Percentiles rank a stretch among this genome's conserved stretches.
These are phyloP conservation scores for Lasius fuliginosus DNA, from an alignment of 2,888 invertebrate species.

Conservation along the genomic window DNA sequence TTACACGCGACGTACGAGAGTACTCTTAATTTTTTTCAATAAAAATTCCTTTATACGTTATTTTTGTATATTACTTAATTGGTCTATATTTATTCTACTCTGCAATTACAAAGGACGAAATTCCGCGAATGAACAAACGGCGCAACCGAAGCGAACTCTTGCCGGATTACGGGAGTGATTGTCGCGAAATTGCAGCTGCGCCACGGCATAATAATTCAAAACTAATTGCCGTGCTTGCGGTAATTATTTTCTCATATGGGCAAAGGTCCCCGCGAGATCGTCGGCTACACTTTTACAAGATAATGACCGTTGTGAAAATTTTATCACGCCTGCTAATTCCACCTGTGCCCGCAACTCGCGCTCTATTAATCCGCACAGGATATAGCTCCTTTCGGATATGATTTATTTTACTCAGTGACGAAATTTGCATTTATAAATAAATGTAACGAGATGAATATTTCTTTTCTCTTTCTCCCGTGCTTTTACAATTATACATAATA, in stretches of 20 bases:
- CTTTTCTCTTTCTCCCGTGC: background rate
- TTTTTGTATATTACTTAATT: background rate
- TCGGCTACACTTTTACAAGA: slow-evolving; percentile 50
- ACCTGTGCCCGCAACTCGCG: background rate
- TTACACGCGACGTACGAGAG: background rate
- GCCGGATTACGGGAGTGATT: slow-evolving; percentile 65
- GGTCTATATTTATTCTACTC: slow-evolving; percentile 28
- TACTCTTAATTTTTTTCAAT: slow-evolving; percentile 44
- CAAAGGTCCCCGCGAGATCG: slow-evolving; percentile 48
- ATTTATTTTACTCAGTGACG: slow-evolving; percentile 20
- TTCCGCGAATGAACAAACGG: slow-evolving; percentile 52
- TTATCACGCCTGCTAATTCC: slow-evolving; percentile 50
- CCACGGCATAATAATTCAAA: slow-evolving; percentile 63
- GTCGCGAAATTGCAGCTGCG: slow-evolving; percentile 62
- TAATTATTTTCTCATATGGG: slow-evolving; percentile 60
- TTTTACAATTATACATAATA: background rate
- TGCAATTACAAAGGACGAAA: slow-evolving; percentile 43
- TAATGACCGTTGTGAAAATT: slow-evolving; percentile 56
- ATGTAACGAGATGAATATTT: slow-evolving; percentile 24
- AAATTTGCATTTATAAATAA: slow-evolving; percentile 21
- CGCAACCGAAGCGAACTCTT: slow-evolving; percentile 50
- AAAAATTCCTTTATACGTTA: slow-evolving; percentile 18
- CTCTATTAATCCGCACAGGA: slow-evolving; percentile 36
- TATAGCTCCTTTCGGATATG: background rate
- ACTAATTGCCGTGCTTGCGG: slow-evolving; percentile 64